Evolutionary conservation across 2,113 vertebrate species (phyloP).

Genomic region (Cyanocitta stelleri): DNA sequence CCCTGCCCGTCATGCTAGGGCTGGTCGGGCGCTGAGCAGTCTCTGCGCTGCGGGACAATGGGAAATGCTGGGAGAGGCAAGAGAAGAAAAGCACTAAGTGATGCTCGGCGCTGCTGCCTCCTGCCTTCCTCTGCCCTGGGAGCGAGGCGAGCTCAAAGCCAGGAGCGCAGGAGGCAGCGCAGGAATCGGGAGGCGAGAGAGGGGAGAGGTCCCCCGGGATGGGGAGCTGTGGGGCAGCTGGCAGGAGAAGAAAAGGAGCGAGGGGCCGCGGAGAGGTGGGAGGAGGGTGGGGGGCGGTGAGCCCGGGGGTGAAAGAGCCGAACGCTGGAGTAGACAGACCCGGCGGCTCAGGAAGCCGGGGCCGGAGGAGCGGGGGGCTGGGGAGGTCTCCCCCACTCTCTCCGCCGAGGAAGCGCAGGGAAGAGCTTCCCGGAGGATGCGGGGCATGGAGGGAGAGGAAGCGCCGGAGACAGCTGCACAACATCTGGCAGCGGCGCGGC

Average conservation of each 20-base stretch:
- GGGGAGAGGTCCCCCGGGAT: background rate
- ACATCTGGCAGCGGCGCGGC: slow-evolving; percentile 68
- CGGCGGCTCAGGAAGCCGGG: slow-evolving; percentile 43
- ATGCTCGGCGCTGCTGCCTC: background rate
- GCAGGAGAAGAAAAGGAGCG: background rate
- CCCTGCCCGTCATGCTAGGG: background rate
- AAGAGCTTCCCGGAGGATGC: slow-evolving; percentile 65
- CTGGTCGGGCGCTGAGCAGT: background rate
- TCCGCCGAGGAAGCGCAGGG: slow-evolving; percentile 41
- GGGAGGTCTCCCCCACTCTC: background rate
- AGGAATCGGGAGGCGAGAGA: background rate
- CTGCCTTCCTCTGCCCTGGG: background rate
- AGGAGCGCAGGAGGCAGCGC: background rate
- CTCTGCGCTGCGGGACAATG: background rate
- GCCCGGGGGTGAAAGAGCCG: background rate
- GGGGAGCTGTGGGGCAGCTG: background rate
- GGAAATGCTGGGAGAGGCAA: background rate
- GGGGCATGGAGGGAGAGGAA: slow-evolving; percentile 53
- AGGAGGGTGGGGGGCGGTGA: background rate
- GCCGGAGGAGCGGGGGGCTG: background rate
- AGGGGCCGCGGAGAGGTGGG: background rate
- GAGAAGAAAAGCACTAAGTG: background rate
- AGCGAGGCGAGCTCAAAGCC: background rate
- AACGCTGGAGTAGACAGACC: background rate
- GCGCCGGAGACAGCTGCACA: slow-evolving; percentile 67